phyloP scores from a whole-genome alignment of 2,888 invertebrate genomes.

The Leptopilina myrica region DNA sequence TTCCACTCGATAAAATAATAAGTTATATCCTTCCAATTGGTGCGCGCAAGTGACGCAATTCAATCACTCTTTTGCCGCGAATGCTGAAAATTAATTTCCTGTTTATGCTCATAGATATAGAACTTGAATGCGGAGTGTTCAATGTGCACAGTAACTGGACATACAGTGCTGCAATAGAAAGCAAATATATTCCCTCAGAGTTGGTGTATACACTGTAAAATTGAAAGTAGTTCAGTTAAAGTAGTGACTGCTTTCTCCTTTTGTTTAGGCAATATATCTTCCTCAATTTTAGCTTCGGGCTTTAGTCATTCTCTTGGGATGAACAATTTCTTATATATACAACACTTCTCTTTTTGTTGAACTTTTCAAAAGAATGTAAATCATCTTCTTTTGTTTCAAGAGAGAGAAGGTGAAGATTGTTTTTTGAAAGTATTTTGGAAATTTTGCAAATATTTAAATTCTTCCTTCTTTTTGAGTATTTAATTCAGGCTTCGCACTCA shows the following conservation, averaged over 20 bases:
- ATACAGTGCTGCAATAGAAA: constrained; percentile 21
- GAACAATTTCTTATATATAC: background rate
- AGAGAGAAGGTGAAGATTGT: too few species aligned
- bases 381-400: too few species aligned
- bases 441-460: too few species aligned
- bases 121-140: constrained; percentile 2
- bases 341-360: too few species aligned
- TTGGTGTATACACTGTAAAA: constrained; percentile 6
- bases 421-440: too few species aligned
- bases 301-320: background rate
- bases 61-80: background rate
- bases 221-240: constrained; percentile 25
- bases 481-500: too few species aligned
- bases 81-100: constrained; percentile 31
- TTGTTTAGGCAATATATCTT: constrained; percentile 11
- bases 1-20: background rate
- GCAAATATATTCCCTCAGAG: constrained; percentile 1
- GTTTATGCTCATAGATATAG: background rate
- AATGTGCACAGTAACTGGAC: background rate
- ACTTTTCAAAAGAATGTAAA: too few species aligned
- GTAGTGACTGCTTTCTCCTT: constrained; percentile 27
- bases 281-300: background rate
- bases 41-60: constrained; percentile 10
- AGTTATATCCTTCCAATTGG: background rate
- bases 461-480: too few species aligned